These are phyloP conservation scores for Eustalomyia histrio DNA, from an alignment of 2,888 invertebrate genomes.

Conservation along the genomic window DNA sequence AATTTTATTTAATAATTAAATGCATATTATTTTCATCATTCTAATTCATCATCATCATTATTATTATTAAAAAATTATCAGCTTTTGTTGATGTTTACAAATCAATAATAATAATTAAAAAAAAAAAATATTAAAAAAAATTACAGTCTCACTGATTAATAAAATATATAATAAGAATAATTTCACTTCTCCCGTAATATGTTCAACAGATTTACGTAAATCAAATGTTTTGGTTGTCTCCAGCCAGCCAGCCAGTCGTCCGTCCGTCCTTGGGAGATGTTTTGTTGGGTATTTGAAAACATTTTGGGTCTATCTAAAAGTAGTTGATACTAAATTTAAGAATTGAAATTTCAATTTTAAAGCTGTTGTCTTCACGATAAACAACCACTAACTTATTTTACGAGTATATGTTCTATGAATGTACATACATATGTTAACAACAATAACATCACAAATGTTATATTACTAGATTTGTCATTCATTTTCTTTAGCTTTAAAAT, in stretches of 20 bases:
- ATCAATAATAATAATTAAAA: constrained; percentile 23
- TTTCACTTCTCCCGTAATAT: constrained; percentile 27
- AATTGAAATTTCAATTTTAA: constrained; percentile 66
- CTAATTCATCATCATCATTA: constrained; percentile 45
- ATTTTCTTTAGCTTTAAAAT: not conserved
- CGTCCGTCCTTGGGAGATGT: constrained; percentile 31
- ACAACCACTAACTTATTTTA: constrained; percentile 47
- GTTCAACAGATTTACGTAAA: not conserved
- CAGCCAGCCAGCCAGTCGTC: too few species aligned
- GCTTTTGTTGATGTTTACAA: constrained; percentile 41
- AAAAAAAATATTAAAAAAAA: constrained; percentile 62
- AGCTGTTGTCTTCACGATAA: constrained; percentile 65
- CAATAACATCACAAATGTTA: not conserved
- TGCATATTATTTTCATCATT: constrained; percentile 57
- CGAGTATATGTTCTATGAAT: not conserved
- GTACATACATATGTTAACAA: not conserved
- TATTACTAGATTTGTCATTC: not conserved
- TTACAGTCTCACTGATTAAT: constrained; percentile 66
- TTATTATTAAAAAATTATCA: constrained; percentile 21
- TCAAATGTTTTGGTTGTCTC: too few species aligned
- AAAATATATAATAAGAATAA: constrained; percentile 51
- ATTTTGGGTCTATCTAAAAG: constrained; percentile 66
- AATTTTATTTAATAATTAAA: constrained; percentile 63
- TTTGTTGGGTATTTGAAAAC: constrained; percentile 50
- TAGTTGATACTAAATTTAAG: constrained; percentile 62